Base-by-base conservation (phyloP, 2,113 vertebrate species). In the Poeciliopsis occidentalis region DNA sequence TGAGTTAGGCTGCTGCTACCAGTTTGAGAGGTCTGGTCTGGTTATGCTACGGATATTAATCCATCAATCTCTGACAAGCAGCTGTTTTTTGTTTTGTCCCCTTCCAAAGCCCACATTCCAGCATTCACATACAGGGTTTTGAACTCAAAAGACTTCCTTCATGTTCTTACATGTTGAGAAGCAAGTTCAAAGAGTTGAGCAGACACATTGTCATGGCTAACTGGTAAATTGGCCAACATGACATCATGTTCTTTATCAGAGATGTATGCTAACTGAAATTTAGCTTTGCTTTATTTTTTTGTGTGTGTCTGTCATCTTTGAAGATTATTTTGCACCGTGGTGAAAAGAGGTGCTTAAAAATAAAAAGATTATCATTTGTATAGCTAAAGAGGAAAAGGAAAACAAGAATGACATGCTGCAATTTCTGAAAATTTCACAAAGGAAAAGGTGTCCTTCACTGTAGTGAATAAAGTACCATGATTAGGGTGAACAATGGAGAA, bases 401-500 rank as follows among this genome's bases (percentile, higher is more conserved):
- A 41, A 41, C 39, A 41, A 41, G 12, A 41, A 41, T 41, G 39
- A 4, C 39, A 41, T 41, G 12, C 4, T 41, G 39, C 39, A 41
- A 15, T 41, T 41, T 41, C 39, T 41, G 39, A 41, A 13, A 41
- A 15, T 41, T 41, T 13, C 13, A 41, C 39, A 41, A 41, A 41
- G 39, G 39, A 41, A 41, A 41, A 41, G 39, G 39, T 41, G 39
- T 41, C 73, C 67, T 69, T 64, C 32, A 30, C 8, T 57, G 10
- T 54, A 70, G 60, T 77, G n/a, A 68, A 70, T 69, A 44, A 22
- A 75, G 41, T 15, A 47, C 30, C 64, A 47, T 82, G 34, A 78
- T n/a, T 15, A 70, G 44, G 63, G 41, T 74, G 31, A 76, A 19
- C 31, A 71, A 29, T 71, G 57, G 30, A 27, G 27, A 5, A 34